phyloP scores from a whole-genome alignment of 2,113 vertebrate genomes.

The Piliocolobus tephrosceles region DNA sequence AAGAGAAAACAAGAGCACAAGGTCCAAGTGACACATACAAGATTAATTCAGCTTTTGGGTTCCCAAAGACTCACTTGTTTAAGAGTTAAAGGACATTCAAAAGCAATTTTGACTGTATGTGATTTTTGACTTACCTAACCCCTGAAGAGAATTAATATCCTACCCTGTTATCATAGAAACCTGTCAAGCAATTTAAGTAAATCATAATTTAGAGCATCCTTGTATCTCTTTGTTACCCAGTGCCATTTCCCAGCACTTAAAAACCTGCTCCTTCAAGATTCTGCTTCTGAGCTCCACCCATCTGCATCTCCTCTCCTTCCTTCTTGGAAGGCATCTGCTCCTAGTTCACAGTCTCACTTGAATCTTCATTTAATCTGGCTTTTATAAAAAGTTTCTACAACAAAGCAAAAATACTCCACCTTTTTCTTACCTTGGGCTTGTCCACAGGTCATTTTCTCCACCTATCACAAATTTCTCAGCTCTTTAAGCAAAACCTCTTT shows the following conservation, averaged over 20 bases:
- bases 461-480: background rate
- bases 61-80: background rate
- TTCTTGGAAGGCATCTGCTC: background rate
- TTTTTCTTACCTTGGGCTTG: background rate
- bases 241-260: background rate
- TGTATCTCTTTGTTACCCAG: background rate
- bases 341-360: background rate
- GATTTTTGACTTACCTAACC: background rate
- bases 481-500: background rate
- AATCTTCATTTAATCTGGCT: background rate
- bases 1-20: background rate
- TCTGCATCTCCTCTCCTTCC: background rate
- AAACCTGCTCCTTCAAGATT: too few species aligned
- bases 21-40: too few species aligned
- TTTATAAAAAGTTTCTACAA: background rate
- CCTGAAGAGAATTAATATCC: background rate
- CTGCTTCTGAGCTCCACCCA: background rate
- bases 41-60: background rate
- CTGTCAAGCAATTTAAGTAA: background rate
- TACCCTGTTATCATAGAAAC: background rate
- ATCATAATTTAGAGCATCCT: background rate
- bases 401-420: background rate
- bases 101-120: background rate
- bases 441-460: background rate
- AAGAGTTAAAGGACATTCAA: background rate